phyloP scores from a whole-genome alignment of 2,113 vertebrate genomes.

The Neopipo cinnamomea region DNA sequence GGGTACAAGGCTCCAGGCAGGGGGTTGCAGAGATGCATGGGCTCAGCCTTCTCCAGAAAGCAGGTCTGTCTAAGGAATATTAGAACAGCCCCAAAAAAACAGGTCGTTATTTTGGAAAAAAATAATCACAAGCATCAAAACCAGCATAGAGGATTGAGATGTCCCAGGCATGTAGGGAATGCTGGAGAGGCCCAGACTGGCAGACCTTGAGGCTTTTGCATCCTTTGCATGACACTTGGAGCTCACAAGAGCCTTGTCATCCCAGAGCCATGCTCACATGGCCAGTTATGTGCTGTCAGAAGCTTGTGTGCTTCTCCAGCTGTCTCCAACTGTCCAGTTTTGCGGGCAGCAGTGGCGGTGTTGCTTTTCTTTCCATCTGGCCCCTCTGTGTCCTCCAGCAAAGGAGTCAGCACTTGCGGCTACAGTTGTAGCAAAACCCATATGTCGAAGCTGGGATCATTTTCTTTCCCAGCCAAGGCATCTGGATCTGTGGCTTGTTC shows the following conservation, averaged over 20 bases:
- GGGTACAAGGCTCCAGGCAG: neutral
- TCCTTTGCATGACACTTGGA: neutral
- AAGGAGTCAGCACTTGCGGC: constrained; percentile 39
- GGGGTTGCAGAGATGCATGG: neutral
- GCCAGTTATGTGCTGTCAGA: neutral
- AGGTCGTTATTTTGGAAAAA: neutral
- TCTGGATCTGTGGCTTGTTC: constrained; percentile 51
- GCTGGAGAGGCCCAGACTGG: neutral
- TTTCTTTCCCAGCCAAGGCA: constrained; percentile 43
- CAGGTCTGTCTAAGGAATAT: neutral
- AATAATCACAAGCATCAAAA: neutral
- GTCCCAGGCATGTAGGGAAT: neutral
- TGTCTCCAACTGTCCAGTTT: neutral
- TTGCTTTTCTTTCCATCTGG: constrained; percentile 47
- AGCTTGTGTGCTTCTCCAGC: fast-evolving
- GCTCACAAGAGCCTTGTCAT: neutral
- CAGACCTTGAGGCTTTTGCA: neutral
- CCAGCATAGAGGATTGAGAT: neutral
- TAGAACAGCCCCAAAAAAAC: neutral
- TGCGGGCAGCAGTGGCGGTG: neutral
- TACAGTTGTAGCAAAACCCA: constrained; percentile 39
- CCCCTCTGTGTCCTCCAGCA: constrained; percentile 15
- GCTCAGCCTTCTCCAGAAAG: neutral
- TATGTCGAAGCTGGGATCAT: constrained; percentile 36
- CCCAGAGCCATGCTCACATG: fast-evolving